Evolutionary conservation across 2,797 vertebrate genomes (phyloP).

Genomic region (Lophotriccus pileatus): DNA sequence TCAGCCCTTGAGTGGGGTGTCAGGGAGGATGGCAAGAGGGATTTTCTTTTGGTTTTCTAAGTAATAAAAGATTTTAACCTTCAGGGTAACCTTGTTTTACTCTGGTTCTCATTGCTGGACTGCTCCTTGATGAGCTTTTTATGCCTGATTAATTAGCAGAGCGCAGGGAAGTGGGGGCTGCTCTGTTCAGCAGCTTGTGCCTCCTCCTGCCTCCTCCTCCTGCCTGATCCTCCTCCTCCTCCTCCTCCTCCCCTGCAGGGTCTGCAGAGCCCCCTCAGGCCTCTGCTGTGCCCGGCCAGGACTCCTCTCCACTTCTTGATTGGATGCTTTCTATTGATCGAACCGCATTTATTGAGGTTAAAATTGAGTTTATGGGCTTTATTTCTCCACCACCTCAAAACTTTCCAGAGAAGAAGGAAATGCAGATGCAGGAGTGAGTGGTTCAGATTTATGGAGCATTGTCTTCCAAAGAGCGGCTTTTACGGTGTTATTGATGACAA

Average conservation of each 20-base stretch:
- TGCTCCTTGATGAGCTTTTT: conserved; percentile 71
- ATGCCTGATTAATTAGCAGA: conserved; percentile 70
- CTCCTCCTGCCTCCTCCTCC: conserved; percentile 23
- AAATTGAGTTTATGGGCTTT: neutral
- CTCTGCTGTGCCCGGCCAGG: neutral
- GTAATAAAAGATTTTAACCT: conserved; percentile 68
- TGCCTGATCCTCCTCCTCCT: conserved; percentile 23
- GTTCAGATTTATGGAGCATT: conserved; percentile 5
- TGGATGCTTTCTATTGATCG: neutral
- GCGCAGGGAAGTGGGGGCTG: neutral
- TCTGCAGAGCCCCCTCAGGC: neutral
- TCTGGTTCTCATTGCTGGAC: conserved; percentile 51
- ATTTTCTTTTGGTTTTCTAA: neutral
- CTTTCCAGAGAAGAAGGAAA: neutral
- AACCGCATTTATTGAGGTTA: neutral
- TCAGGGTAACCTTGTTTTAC: conserved; percentile 67
- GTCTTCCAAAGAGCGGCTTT: conserved; percentile 2
- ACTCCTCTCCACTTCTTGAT: neutral
- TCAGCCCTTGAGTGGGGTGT: neutral
- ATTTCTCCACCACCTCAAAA: neutral
- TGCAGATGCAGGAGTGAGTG: neutral
- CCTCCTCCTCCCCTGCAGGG: conserved; percentile 31
- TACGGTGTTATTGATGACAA: neutral
- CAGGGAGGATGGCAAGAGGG: neutral
- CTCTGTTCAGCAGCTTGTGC: conserved; percentile 35